Evolutionary conservation across 1,140 invertebrate species (phyloP).

Genomic region (Papilio xuthus): DNA sequence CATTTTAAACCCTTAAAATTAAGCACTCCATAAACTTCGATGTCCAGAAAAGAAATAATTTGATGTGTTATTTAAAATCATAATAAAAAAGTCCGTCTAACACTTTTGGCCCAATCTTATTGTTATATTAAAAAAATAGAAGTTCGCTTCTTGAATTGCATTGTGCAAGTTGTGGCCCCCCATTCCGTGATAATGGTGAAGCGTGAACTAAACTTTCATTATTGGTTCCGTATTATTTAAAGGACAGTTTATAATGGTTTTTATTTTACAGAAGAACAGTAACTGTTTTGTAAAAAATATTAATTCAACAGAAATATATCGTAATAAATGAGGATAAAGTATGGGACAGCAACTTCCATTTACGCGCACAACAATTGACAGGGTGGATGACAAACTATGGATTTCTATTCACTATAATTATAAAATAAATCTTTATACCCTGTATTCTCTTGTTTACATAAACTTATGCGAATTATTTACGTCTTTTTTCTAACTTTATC

Average conservation of each 20-base stretch:
- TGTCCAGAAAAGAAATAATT: slow-evolving; percentile 27
- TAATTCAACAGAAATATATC: no score
- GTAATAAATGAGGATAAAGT: no score
- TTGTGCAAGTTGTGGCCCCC: slow-evolving; percentile 37
- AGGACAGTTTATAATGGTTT: not conserved
- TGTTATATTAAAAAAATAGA: slow-evolving; percentile 33
- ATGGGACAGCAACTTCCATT: no score
- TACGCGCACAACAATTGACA: no score
- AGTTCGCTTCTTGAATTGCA: slow-evolving; percentile 35
- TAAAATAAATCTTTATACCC: no score
- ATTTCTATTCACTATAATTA: no score
- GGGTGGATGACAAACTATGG: no score
- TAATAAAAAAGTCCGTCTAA: slow-evolving; percentile 27
- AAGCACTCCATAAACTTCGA: slow-evolving; percentile 35
- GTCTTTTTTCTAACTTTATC: not conserved
- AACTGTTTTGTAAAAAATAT: no score
- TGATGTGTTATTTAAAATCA: slow-evolving; percentile 28
- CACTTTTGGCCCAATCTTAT: slow-evolving; percentile 12
- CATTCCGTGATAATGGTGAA: slow-evolving; percentile 25
- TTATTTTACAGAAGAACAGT: no score
- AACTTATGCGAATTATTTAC: not conserved
- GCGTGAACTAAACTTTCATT: slow-evolving; percentile 27
- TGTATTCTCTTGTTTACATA: no score
- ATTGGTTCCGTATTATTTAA: slow-evolving; percentile 11
- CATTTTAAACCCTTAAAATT: slow-evolving; percentile 52